Base-by-base conservation (phyloP, 2,888 invertebrate species). In the Meandrusa payeni region DNA sequence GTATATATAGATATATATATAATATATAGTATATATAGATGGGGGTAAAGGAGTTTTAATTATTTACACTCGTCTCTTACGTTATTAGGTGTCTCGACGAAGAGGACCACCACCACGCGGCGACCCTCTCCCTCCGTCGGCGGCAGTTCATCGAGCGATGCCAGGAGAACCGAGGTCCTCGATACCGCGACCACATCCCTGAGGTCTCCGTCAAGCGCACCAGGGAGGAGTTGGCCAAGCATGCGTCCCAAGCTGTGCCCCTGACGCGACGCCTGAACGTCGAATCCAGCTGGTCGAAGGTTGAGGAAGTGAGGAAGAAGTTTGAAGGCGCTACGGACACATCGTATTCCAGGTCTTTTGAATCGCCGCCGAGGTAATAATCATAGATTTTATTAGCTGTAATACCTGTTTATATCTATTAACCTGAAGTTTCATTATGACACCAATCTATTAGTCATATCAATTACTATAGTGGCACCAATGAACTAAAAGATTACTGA, bases 121-220 rank as follows among this genome's bases (percentile, higher is more conserved):
- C 78, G 2, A 70, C 77, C n/a, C 70, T 86, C 50, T 73, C 79
- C 6, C 66, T 78, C 20, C 76, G 86, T 0, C 73, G 86, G 12
- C 75, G 82, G 27, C 86, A 87, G 69, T 81, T 88, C 61, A 78
- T 83, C 45, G 85, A 88, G 67, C 59, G 86, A 77, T 88, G 88
- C 53, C 78, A 80, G 70, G 87, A 86, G 52, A 66, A 78, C 45
- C 70, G 83, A 48, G 57, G 64, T 41, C 54, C 63, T 38, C 68
- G 82, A 24, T 68, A 65, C 55, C 68, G 72, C 52, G 80, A 80
- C 61, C 52, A 60, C 52, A 69, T 77, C 47, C 77, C 86, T 47
- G 85, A 83, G 54, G 74, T 83, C 28, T 81, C 85, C 7, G 85
- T 83, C 36, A 76, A 77, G 49, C 59, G 72, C 53, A 83, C 85